Percentiles rank a stretch among this genome's conserved stretches.
These are phyloP conservation scores for Drosophila grimshawi DNA, from an alignment of 1,140 invertebrate species.

Conservation along the genomic window DNA sequence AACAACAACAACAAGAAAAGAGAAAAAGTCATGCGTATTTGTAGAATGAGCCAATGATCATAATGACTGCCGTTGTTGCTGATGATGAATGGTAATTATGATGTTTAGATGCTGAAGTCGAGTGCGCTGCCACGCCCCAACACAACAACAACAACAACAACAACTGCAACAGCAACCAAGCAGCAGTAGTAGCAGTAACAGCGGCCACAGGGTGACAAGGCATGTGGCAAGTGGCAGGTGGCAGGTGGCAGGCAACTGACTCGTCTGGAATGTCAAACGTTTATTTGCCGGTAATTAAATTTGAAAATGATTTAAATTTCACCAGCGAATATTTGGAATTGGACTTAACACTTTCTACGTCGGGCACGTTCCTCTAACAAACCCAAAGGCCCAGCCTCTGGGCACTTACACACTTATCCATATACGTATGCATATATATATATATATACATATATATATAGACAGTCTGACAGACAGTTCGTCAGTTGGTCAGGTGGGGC, in stretches of 20 bases:
- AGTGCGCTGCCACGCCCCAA: constrained; percentile 43
- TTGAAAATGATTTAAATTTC: constrained; percentile 80
- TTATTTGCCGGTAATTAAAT: constrained; percentile 80
- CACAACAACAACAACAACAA: not conserved
- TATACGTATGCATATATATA: not conserved
- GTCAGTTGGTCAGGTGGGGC: constrained; percentile 19
- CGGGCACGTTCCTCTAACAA: constrained; percentile 16
- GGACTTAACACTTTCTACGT: constrained; percentile 73
- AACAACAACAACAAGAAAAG: constrained; percentile 1
- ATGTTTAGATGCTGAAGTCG: constrained; percentile 29
- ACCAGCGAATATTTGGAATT: constrained; percentile 72
- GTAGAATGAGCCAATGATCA: constrained; percentile 36
- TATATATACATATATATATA: not conserved
- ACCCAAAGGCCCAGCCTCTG: constrained; percentile 1
- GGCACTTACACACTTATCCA: constrained; percentile 1
- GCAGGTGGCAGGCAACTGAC: constrained; percentile 33
- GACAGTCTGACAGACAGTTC: not conserved
- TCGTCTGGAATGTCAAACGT: constrained; percentile 73
- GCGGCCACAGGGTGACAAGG: constrained; percentile 56
- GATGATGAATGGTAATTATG: constrained; percentile 17
- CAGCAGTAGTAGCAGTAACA: not conserved
- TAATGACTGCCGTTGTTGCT: constrained; percentile 6
- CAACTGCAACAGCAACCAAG: constrained; percentile 11
- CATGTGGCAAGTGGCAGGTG: constrained; percentile 14
- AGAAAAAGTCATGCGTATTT: constrained; percentile 36